These are phyloP conservation scores for Leptopilina clavipes DNA, from an alignment of 1,140 invertebrate genomes.

Conservation along the genomic window DNA sequence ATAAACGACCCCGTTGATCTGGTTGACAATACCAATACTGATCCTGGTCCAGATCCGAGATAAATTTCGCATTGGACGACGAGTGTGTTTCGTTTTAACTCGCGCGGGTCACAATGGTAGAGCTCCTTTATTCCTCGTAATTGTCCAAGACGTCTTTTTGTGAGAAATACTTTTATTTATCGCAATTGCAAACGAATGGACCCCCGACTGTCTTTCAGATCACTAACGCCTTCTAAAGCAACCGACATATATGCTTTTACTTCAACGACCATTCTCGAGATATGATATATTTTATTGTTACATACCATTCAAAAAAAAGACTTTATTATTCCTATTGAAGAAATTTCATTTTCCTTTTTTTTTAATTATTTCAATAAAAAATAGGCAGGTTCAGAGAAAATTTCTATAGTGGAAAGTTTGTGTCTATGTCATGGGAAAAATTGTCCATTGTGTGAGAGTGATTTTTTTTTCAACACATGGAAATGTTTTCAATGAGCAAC, in stretches of 20 bases:
- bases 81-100: neutral
- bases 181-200: conserved; percentile 45
- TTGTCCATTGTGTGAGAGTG: neutral
- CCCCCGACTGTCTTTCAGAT: conserved; percentile 37
- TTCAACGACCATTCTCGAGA: neutral
- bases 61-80: conserved; percentile 52
- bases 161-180: conserved; percentile 48
- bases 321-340: no score
- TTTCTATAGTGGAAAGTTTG: no score
- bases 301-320: no score
- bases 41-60: conserved; percentile 44
- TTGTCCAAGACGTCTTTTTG: conserved; percentile 40
- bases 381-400: no score
- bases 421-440: neutral
- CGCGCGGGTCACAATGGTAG: conserved; percentile 25
- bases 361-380: no score
- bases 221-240: conserved; percentile 32
- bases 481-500: neutral
- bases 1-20: conserved; percentile 57
- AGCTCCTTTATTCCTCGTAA: conserved; percentile 48
- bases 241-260: conserved; percentile 26
- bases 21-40: conserved; percentile 46
- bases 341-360: no score
- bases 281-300: neutral
- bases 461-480: neutral